A percentile compares a stretch with the other conserved stretches of the same genome.
Evolutionary conservation across 2,888 invertebrate species (phyloP).

Genomic region (Drosophila affinis): DNA sequence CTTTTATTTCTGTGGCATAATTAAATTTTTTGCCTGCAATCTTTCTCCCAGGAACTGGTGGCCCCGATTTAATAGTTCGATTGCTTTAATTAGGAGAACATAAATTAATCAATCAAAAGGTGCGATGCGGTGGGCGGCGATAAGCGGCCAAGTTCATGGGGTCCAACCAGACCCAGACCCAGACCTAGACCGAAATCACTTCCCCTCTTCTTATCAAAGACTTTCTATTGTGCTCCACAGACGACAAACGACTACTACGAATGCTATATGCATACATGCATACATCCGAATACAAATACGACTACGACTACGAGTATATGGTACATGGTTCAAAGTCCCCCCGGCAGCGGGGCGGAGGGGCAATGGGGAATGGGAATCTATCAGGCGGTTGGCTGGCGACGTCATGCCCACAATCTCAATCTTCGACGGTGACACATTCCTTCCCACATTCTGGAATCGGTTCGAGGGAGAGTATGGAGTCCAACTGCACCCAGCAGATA

Average conservation of each 20-base stretch:
- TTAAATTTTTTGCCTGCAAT: conserved; percentile 20
- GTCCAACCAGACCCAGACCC: conserved; percentile 7
- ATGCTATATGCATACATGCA: conserved; percentile 1
- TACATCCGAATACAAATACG: too few species aligned
- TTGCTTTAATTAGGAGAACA: conserved; percentile 43
- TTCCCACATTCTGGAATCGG: background rate
- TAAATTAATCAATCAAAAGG: conserved; percentile 65
- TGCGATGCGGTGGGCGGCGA: conserved; percentile 19
- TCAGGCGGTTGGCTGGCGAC: conserved; percentile 58
- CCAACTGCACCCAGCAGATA: conserved; percentile 43
- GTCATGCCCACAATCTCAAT: conserved; percentile 49
- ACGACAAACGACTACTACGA: conserved; percentile 32
- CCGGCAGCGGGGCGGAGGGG: conserved; percentile 59
- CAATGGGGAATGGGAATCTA: conserved; percentile 56
- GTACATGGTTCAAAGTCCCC: conserved; percentile 64
- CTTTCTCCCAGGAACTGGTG: background rate
- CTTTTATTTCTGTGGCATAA: conserved; percentile 5
- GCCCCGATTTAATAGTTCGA: background rate
- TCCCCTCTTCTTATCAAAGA: conserved; percentile 52
- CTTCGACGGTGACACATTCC: conserved; percentile 67
- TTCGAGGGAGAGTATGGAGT: conserved; percentile 17
- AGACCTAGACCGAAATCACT: conserved; percentile 25
- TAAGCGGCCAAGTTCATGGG: conserved; percentile 63
- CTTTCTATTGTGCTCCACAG: conserved; percentile 36
- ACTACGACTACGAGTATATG: background rate